Percentiles rank a stretch among this genome's conserved stretches.
These are phyloP conservation scores for Limnephilus rhombicus DNA, from an alignment of 2,888 invertebrate species.

Conservation along the genomic window DNA sequence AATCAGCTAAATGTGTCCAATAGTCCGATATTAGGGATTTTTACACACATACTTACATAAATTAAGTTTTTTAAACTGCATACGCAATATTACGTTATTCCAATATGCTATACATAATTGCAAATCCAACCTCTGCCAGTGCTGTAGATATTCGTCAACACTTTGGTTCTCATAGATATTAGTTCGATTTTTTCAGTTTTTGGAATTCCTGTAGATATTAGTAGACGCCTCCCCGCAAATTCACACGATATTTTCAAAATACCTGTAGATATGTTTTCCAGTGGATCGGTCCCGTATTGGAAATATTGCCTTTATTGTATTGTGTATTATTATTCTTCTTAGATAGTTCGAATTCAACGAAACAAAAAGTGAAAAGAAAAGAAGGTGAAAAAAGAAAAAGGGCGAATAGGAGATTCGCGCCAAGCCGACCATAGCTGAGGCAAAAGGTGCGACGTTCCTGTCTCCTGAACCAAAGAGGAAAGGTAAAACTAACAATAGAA, in stretches of 20 bases:
- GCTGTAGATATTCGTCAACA: no score
- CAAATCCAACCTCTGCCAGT: no score
- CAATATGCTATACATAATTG: no score
- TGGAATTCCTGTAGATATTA: no score
- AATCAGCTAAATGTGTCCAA: no score
- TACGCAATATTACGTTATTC: no score
- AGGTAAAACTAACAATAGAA: not conserved
- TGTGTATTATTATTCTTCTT: not conserved
- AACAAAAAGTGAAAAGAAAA: not conserved
- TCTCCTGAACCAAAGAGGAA: not conserved
- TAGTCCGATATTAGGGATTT: no score
- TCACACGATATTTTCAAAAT: not conserved
- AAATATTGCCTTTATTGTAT: not conserved
- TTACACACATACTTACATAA: no score
- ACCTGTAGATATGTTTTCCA: not conserved
- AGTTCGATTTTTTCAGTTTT: no score
- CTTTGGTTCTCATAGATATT: no score
- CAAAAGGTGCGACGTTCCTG: not conserved
- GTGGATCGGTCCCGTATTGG: not conserved
- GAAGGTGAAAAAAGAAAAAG: not conserved
- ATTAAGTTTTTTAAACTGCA: no score
- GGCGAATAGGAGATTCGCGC: not conserved
- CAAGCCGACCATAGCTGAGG: not conserved
- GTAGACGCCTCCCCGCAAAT: no score
- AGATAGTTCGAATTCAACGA: not conserved